These are phyloP conservation scores for Thereva nobilitata DNA, from an alignment of 2,888 invertebrate genomes.

Conservation along the genomic window DNA sequence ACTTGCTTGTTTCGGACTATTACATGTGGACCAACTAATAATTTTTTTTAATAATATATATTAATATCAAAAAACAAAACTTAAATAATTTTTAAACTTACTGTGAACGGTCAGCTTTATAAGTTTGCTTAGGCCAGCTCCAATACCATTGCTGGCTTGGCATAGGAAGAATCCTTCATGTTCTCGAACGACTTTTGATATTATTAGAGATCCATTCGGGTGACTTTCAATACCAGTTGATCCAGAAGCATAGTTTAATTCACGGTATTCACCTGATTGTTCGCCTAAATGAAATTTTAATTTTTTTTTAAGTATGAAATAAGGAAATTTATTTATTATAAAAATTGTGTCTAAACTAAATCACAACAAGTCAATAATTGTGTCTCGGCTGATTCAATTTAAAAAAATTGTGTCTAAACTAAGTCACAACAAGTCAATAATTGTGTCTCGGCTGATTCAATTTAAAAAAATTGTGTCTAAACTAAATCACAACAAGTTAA, in stretches of 20 bases:
- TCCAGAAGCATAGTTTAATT: conserved; percentile 59
- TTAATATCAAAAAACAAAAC: conserved; percentile 6
- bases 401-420: too few species aligned
- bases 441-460: too few species aligned
- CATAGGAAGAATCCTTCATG: conserved; percentile 64
- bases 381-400: too few species aligned
- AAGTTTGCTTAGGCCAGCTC: conserved; percentile 66
- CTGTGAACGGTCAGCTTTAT: conserved; percentile 66
- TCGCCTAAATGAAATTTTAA: conserved; percentile 48
- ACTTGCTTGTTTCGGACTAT: conserved; percentile 59
- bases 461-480: too few species aligned
- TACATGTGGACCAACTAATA: conserved; percentile 61
- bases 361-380: too few species aligned
- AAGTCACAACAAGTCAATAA: too few species aligned
- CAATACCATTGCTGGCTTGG: conserved; percentile 66
- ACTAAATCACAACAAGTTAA: too few species aligned
- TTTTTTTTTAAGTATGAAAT: too few species aligned
- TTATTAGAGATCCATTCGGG: conserved; percentile 61
- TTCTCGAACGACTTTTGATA: conserved; percentile 61
- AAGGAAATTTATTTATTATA: too few species aligned
- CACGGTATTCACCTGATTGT: conserved; percentile 62
- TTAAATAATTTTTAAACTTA: conserved; percentile 47
- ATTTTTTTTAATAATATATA: neutral
- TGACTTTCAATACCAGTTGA: conserved; percentile 55
- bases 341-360: too few species aligned